Percentiles rank a stretch among this genome's conserved stretches.
Evolutionary conservation across 2,797 vertebrate species (phyloP).

Genomic region (Tragopan temminckii): DNA sequence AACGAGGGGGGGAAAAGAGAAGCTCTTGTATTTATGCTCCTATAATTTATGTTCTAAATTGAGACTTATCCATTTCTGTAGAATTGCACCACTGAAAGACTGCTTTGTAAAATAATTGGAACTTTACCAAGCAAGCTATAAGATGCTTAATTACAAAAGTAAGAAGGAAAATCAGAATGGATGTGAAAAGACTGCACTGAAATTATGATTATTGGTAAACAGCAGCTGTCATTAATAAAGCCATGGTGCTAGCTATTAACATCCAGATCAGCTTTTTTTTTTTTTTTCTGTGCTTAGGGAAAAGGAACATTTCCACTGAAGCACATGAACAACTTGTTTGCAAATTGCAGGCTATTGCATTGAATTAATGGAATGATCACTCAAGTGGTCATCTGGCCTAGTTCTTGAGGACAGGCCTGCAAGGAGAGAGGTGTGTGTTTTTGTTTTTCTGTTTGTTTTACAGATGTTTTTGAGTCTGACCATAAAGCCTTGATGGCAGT

Average conservation of each 20-base stretch:
- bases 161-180: background rate
- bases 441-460: background rate
- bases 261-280: background rate
- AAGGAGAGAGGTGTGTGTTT: too few relatives aligned
- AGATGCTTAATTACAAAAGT: background rate
- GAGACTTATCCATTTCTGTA: background rate
- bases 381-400: background rate
- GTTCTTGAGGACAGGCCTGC: background rate
- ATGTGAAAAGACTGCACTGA: background rate
- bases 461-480: background rate
- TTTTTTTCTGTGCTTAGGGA: background rate
- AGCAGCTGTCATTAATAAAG: background rate
- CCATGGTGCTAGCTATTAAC: background rate
- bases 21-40: background rate
- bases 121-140: background rate
- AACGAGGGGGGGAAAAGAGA: fast-evolving
- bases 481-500: background rate
- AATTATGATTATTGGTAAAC: background rate
- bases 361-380: background rate
- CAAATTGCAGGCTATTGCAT: background rate
- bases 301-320: background rate
- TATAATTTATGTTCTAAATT: background rate
- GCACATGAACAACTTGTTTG: background rate
- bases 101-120: background rate
- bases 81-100: background rate